Conservation (phyloP, 2,113 vertebrate species). For the Paraplagusia blochii region DNA sequence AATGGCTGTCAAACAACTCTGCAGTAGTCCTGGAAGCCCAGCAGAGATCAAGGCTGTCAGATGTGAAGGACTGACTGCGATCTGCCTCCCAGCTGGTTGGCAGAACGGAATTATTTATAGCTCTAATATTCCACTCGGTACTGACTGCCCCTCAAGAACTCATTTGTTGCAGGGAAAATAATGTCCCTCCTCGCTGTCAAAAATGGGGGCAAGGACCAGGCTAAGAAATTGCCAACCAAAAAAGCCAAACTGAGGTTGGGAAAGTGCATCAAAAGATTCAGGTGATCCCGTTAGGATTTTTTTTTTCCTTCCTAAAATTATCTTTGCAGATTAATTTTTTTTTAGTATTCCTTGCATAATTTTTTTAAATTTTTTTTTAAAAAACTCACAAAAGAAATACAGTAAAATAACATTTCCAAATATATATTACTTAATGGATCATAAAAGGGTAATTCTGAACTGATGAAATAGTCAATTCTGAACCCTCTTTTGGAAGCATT, state of each 20-base stretch:
- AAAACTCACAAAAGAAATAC: no score
- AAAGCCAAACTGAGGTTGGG: constrained; percentile 13
- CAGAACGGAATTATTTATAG: constrained; percentile 49
- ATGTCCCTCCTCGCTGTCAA: constrained; percentile 41
- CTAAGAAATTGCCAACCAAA: neutral
- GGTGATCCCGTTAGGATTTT: no score
- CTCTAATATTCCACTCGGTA: constrained; percentile 46
- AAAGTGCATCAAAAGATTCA: constrained; percentile 20
- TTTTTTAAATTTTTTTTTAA: no score
- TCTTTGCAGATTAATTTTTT: no score
- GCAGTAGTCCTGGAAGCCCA: neutral
- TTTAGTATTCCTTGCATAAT: no score
- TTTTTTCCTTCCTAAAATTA: no score
- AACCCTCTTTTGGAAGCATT: constrained; percentile 34
- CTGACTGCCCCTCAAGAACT: constrained; percentile 42
- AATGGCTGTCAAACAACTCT: constrained; percentile 20
- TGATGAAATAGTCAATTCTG: constrained; percentile 21
- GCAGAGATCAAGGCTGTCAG: constrained; percentile 43
- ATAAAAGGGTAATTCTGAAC: neutral
- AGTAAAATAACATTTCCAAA: no score
- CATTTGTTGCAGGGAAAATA: constrained; percentile 42
- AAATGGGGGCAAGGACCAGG: constrained; percentile 29
- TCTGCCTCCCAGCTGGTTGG: constrained; percentile 28
- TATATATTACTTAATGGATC: constrained; percentile 8
- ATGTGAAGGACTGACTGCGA: constrained; percentile 35